These are phyloP conservation scores for Tridacna crocea DNA, from an alignment of 2,888 invertebrate species.

Conservation along the genomic window DNA sequence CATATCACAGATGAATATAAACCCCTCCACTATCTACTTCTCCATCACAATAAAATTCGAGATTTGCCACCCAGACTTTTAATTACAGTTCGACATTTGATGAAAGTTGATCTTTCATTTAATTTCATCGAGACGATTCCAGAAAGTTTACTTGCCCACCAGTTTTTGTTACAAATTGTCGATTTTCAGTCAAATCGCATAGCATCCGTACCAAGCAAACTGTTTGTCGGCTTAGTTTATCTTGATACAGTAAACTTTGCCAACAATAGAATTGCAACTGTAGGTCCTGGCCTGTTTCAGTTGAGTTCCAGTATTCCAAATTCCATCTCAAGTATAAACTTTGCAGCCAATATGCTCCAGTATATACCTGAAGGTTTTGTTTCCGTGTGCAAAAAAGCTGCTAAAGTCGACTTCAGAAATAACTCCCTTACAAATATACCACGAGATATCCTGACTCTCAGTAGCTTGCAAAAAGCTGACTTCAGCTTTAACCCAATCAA, in stretches of 20 bases:
- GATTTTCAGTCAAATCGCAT: conserved; percentile 3
- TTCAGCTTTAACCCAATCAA: conserved; percentile 5
- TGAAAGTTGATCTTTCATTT: neutral
- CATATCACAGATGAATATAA: neutral
- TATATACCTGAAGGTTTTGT: neutral
- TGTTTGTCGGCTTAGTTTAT: neutral
- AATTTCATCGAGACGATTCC: neutral
- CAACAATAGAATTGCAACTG: neutral
- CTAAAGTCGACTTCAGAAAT: neutral
- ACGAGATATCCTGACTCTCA: neutral
- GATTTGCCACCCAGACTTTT: neutral
- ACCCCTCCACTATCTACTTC: neutral
- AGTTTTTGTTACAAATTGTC: neutral
- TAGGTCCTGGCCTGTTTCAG: neutral
- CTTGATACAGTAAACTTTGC: conserved; percentile 7
- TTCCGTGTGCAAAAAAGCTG: neutral
- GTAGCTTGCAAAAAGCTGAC: neutral
- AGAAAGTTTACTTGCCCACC: neutral
- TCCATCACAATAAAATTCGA: neutral
- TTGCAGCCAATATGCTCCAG: neutral
- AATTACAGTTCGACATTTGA: neutral
- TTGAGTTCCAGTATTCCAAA: neutral
- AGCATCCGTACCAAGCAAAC: neutral
- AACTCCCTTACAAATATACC: conserved; percentile 5
- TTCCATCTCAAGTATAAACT: neutral